phyloP scores from a whole-genome alignment of 2,113 vertebrate genomes.

The Zosterops pallidus region DNA sequence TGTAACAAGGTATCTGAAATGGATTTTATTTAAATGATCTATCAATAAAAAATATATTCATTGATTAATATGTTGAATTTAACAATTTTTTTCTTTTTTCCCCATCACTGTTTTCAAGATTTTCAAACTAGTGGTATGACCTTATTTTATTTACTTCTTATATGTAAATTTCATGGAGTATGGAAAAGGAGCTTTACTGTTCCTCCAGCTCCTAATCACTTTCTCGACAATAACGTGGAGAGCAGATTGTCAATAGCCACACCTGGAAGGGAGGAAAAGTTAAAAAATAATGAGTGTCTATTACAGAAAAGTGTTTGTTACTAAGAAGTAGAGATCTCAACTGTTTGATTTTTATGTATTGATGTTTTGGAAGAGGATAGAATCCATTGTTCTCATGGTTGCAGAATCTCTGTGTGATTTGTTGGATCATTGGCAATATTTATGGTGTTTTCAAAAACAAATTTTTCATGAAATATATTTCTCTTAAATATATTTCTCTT shows the following conservation, averaged over 20 bases:
- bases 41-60: not conserved
- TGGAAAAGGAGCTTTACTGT: not conserved
- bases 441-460: not conserved
- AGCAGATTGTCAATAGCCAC: not conserved
- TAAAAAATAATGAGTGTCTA: not conserved
- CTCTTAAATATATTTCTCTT: not conserved
- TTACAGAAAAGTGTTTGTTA: not conserved
- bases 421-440: not conserved
- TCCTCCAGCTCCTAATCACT: not conserved
- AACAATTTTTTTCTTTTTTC: not conserved
- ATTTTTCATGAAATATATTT: not conserved
- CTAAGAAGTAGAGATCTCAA: not conserved
- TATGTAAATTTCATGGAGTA: not conserved
- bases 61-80: not conserved
- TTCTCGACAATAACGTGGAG: rapidly evolving
- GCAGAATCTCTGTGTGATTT: not conserved
- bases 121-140: not conserved
- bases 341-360: not conserved
- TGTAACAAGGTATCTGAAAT: not conserved
- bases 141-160: not conserved
- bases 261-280: not conserved
- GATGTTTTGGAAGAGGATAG: not conserved
- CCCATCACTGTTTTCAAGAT: not conserved
- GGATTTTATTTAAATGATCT: not conserved
- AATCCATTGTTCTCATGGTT: not conserved